phyloP scores from a whole-genome alignment of 2,797 vertebrate species.

The Anas bernieri region DNA sequence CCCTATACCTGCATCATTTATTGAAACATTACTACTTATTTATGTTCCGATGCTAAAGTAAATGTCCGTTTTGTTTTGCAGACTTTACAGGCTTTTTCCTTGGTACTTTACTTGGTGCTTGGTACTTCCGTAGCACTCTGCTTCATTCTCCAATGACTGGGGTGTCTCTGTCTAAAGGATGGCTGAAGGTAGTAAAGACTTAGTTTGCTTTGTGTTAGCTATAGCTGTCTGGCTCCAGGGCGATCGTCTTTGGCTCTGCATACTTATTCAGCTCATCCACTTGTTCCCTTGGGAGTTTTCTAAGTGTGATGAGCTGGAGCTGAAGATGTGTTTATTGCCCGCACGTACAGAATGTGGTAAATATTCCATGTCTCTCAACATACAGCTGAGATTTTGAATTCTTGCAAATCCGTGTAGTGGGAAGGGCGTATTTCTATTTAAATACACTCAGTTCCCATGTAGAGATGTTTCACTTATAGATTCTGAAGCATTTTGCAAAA shows the following conservation, averaged over 20 bases:
- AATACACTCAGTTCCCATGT: not conserved
- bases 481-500: not conserved
- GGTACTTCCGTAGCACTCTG: not conserved
- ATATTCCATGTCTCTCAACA: not conserved
- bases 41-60: slow-evolving; percentile 69
- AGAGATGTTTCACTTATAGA: not conserved
- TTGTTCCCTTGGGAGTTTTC: not conserved
- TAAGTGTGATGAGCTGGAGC: not conserved
- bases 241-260: not conserved
- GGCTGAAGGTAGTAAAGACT: slow-evolving; percentile 7
- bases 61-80: slow-evolving; percentile 70
- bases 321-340: not conserved
- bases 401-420: not conserved
- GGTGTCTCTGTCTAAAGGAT: not conserved
- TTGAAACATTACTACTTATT: slow-evolving; percentile 71
- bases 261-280: not conserved
- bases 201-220: not conserved
- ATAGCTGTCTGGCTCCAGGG: not conserved
- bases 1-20: slow-evolving; percentile 66
- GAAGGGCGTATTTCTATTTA: not conserved
- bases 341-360: not conserved
- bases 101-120: slow-evolving; percentile 26
- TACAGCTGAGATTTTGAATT: not conserved
- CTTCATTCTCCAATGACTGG: slow-evolving; percentile 23
- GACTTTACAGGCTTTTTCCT: slow-evolving; percentile 57